Evolutionary conservation across 2,797 vertebrate species (phyloP).

Genomic region (Neosalanx taihuensis): DNA sequence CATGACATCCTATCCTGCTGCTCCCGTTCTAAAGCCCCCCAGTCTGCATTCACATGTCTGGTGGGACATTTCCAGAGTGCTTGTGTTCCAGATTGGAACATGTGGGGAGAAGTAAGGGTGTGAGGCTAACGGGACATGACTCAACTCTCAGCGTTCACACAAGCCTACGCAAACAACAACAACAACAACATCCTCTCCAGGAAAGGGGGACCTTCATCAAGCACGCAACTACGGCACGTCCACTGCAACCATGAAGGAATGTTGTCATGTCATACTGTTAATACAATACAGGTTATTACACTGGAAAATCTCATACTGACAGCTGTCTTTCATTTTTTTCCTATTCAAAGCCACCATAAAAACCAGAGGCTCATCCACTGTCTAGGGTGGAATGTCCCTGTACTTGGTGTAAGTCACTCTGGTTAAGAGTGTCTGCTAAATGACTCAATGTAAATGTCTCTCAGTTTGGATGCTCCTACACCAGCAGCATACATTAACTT

Average conservation of each 20-base stretch:
- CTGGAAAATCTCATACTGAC: no score
- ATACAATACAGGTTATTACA: no score
- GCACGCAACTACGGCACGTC: not conserved
- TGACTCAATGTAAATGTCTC: not conserved
- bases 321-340: no score
- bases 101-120: not conserved
- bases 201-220: not conserved
- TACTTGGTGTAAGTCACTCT: no score
- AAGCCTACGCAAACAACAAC: not conserved
- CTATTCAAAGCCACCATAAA: no score
- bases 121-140: not conserved
- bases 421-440: no score
- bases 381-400: no score
- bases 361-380: no score
- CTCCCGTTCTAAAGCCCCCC: constrained; percentile 4
- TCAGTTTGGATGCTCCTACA: not conserved
- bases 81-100: constrained; percentile 14
- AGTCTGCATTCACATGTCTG: constrained; percentile 1
- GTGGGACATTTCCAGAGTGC: constrained; percentile 14
- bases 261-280: no score
- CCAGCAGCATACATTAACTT: not conserved
- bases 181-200: not conserved
- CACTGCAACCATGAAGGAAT: no score
- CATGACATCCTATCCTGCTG: constrained; percentile 32
- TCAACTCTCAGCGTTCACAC: not conserved